These are phyloP conservation scores for Microcebus ravelobensis DNA, from an alignment of 2,113 vertebrate species.

Conservation along the genomic window DNA sequence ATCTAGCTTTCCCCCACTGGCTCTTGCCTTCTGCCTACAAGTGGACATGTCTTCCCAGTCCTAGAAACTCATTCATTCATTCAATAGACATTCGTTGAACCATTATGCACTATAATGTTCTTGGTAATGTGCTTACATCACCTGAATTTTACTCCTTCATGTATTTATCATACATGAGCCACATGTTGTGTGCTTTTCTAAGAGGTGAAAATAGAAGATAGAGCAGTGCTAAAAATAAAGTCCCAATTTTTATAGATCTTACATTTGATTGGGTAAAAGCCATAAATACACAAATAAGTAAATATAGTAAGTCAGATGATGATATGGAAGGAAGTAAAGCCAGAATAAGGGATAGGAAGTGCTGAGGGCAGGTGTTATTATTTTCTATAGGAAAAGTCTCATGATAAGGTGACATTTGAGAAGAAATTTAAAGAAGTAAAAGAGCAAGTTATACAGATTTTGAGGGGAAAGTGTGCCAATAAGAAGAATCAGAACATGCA, in stretches of 20 bases:
- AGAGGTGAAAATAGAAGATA: not conserved
- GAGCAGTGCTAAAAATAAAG: not conserved
- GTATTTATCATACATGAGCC: not conserved
- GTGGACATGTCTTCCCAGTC: not conserved
- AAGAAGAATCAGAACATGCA: not conserved
- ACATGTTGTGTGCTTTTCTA: not conserved
- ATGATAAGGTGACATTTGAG: not conserved
- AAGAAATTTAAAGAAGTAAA: not conserved
- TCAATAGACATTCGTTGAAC: not conserved
- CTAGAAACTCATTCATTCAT: not conserved
- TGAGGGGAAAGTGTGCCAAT: not conserved
- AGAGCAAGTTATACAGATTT: not conserved
- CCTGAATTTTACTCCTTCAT: not conserved
- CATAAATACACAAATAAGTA: not conserved
- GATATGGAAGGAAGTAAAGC: not conserved
- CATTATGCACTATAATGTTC: too few relatives aligned
- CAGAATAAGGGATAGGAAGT: not conserved
- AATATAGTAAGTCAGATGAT: not conserved
- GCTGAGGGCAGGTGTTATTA: fast-evolving
- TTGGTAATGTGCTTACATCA: not conserved
- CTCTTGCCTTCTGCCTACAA: not conserved
- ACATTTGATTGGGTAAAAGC: not conserved
- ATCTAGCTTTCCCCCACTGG: not conserved
- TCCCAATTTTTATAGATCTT: not conserved
- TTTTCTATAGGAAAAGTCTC: not conserved